Conservation (phyloP, 2,888 invertebrate genomes). For the Ypsolopha sequella region DNA sequence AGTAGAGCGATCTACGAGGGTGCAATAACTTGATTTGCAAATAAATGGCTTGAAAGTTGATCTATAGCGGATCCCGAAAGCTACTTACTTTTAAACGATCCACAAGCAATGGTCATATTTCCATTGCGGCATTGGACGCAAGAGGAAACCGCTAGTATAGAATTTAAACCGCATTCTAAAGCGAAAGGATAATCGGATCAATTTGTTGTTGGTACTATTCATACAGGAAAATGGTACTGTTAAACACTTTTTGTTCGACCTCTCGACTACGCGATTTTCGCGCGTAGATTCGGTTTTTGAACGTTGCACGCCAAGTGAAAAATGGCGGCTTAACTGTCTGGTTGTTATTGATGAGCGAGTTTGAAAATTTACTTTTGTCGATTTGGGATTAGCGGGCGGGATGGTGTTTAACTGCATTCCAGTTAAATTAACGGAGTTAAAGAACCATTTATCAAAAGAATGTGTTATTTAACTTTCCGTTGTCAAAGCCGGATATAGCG, state of each 20-base stretch:
- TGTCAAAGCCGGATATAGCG: too few relatives aligned
- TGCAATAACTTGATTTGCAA: conserved; percentile 66
- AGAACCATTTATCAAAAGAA: too few relatives aligned
- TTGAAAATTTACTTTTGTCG: conserved; percentile 50
- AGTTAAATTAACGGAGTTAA: too few relatives aligned
- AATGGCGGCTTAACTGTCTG: conserved; percentile 60
- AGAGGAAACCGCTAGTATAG: neutral
- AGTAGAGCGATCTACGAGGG: conserved; percentile 55
- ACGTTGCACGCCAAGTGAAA: conserved; percentile 47
- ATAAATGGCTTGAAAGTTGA: conserved; percentile 62
- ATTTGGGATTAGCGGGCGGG: conserved; percentile 35
- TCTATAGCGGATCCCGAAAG: conserved; percentile 33
- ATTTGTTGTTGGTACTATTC: neutral
- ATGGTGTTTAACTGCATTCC: neutral
- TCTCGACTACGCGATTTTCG: conserved; percentile 39
- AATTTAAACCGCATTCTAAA: neutral
- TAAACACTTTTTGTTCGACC: conserved; percentile 41
- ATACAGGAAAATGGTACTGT: neutral
- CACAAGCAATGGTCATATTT: neutral
- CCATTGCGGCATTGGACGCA: neutral
- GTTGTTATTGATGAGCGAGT: conserved; percentile 57
- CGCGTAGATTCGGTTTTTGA: conserved; percentile 35
- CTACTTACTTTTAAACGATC: neutral
- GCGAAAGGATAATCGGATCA: neutral
- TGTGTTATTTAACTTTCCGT: too few relatives aligned